Base-by-base conservation (phyloP, 2,888 invertebrate species). In the Lumbricus terrestris region DNA sequence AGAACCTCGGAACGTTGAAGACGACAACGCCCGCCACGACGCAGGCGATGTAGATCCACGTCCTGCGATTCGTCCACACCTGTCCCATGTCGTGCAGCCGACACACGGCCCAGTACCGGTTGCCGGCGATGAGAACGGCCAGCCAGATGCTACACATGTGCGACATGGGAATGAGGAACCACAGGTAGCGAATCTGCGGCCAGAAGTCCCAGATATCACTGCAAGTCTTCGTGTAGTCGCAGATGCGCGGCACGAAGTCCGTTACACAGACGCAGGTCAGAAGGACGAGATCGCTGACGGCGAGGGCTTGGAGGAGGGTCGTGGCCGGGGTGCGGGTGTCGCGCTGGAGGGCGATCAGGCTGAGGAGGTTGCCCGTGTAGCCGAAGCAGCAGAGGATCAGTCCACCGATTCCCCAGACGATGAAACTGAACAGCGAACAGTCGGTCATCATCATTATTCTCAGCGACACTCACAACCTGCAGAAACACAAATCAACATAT, bases 71-170 rank as follows among this genome's bases (percentile, higher is more conserved):
- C 42, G 91, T 90, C 92, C 92, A 92, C 35, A 91, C 91, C 6
- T 83, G 88, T 13, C 47, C 89, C 88, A 91, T 90, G 88, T 89
- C 83, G 88, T 92, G 92, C 0, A 92, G 92, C 18, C 90, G 91
- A 88, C 92, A 92, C n/a, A 92, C 92, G 33, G 92, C 92, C 91
- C 91, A 92, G 90, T 92, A 92, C 6, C 92, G 91, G 90, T 92
- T 92, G 69, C 90, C 89, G 82, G 92, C 92, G 20, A 92, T 91
- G 6, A 92, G 91, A 1, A 92, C 92, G 23, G 92, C 92, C 37
- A 92, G 90, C 92, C 92, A 92, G 82, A 92, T 92, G 89, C 91
- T 91, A 90, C 91, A 92, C 92, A 92, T 92, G 90, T 92, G 92
- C 29, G 91, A 89, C 33, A 92, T 89, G 33, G 92, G 92, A 18